Base-by-base conservation (phyloP, 1,140 invertebrate genomes). In the Eubasilissa regina region DNA sequence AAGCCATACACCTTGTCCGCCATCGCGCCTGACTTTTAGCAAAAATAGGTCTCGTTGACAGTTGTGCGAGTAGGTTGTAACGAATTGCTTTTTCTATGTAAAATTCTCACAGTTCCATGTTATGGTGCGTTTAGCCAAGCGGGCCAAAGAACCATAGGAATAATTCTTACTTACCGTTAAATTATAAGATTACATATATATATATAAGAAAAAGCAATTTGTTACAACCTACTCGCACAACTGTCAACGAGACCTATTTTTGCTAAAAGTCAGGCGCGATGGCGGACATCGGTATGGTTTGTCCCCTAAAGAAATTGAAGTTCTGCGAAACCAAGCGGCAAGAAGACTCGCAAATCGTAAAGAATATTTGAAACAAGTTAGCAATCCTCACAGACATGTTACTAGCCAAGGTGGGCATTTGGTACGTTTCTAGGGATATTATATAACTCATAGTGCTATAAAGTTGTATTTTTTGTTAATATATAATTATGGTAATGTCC, bases 341-440 rank as follows among this genome's bases (percentile, higher is more conserved):
- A 87, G 91, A 80, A 89, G 92, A 80, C 84, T 87, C 47, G 84
- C 86, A 35, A 86, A 93, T 68, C 91, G 93, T 81, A 84, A 89
- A n/a, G 89, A 94, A 84, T 96, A 92, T 85, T 83, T 94, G n/a
- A 94, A 93, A 86, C 89, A 93, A 84, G 85, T 87, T 45, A 90
- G 90, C 0, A 93, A 95, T 85, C 95, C 95, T 12, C 91, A 89
- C 80, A 87, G 88, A 15, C 88, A 90, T 87, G 87, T 86, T 10
- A 84, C 85, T 13, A 87, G 87, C 25, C 88, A 91, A 83, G 91
- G 90, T 76, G 93, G 92, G 56, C 87, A 87, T 83, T 85, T 93
- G 83, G 93, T 93, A 90, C 35, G 47, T 35, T n/a, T 64, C 0
- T 10, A 19, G 9, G n/a, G n/a, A 1, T 51, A 13, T 51, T 51